phyloP scores from a whole-genome alignment of 2,113 vertebrate species.

The Planiliza haematocheilus region DNA sequence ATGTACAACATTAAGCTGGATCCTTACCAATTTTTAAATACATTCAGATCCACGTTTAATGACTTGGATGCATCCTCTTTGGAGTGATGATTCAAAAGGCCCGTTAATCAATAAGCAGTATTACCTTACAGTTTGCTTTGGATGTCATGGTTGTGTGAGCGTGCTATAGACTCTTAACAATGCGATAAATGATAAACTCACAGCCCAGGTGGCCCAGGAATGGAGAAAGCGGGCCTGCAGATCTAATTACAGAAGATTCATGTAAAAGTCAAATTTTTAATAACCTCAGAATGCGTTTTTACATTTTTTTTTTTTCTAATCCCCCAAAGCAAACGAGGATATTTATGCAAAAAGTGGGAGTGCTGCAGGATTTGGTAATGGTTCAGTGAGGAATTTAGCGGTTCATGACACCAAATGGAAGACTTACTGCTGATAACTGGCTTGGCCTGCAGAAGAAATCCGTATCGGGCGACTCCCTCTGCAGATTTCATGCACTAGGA shows the following conservation, averaged over 20 bases:
- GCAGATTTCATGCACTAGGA: too few species aligned
- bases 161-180: slow-evolving; percentile 18
- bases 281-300: slow-evolving; percentile 39
- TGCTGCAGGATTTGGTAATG: slow-evolving; percentile 18
- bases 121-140: slow-evolving; percentile 69
- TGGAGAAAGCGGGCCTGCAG: slow-evolving; percentile 8
- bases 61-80: slow-evolving; percentile 6
- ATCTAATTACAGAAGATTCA: slow-evolving; percentile 25
- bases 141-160: slow-evolving; percentile 51
- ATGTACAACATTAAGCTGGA: slow-evolving; percentile 6
- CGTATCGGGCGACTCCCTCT: too few species aligned
- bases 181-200: slow-evolving; percentile 8
- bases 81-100: slow-evolving; percentile 42
- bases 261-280: slow-evolving; percentile 42
- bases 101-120: slow-evolving; percentile 60
- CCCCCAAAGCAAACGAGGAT: slow-evolving; percentile 27
- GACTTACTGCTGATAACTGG: too few species aligned
- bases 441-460: too few species aligned
- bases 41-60: not conserved
- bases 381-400: slow-evolving; percentile 38
- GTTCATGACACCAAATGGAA: slow-evolving; percentile 3
- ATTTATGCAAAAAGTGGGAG: slow-evolving; percentile 44
- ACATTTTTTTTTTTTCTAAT: slow-evolving; percentile 57
- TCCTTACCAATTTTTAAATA: not conserved
- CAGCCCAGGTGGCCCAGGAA: slow-evolving; percentile 7